These are phyloP conservation scores for Oligia strigilis DNA, from an alignment of 2,888 invertebrate genomes.

Conservation along the genomic window DNA sequence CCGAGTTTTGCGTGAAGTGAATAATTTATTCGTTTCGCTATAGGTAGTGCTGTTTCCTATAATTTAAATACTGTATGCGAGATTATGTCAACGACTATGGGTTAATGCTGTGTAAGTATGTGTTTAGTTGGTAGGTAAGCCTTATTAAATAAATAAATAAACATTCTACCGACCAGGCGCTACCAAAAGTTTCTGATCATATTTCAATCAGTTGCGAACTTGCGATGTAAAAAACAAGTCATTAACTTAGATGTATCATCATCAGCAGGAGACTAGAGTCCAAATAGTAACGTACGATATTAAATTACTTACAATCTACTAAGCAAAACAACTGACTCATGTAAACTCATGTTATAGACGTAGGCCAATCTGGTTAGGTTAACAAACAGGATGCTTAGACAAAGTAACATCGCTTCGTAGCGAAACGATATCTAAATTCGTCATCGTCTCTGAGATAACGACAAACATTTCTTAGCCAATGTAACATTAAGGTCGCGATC, in stretches of 20 bases:
- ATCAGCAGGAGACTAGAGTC: conserved; percentile 5
- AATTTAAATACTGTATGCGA: too few species aligned
- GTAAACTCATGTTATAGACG: conserved; percentile 35
- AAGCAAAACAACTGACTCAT: conserved; percentile 48
- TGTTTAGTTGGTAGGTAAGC: too few species aligned
- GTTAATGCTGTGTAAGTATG: too few species aligned
- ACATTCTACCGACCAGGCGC: not conserved
- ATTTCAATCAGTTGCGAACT: not conserved
- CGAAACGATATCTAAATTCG: too few species aligned
- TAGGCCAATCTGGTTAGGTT: conserved; percentile 34
- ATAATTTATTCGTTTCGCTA: not conserved
- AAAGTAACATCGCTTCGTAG: too few species aligned
- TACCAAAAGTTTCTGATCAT: not conserved
- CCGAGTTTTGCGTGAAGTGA: not conserved
- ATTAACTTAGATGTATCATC: not conserved
- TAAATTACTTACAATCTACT: conserved; percentile 41
- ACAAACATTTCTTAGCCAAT: too few species aligned
- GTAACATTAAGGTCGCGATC: too few species aligned
- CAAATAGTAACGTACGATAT: conserved; percentile 32
- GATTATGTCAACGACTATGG: too few species aligned
- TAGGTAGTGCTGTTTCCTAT: too few species aligned
- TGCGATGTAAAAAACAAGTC: not conserved
- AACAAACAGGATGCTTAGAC: too few species aligned
- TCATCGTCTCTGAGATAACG: too few species aligned
- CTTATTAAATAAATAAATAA: not conserved